A percentile compares a stretch with the other conserved stretches of the same genome.
phyloP scores from a whole-genome alignment of 2,113 vertebrate species.

The Chaetura pelagica region DNA sequence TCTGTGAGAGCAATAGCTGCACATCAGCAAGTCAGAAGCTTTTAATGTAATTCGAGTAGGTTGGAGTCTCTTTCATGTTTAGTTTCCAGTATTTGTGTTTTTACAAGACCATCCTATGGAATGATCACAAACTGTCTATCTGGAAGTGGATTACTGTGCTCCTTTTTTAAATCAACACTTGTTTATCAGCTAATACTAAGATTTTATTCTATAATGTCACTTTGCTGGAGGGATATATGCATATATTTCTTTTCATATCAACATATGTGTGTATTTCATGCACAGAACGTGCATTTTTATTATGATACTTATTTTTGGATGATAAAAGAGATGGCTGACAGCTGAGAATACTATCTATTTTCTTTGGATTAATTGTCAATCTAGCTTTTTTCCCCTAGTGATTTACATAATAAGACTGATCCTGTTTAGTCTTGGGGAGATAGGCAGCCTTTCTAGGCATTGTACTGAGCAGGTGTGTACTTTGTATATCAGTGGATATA shows the following conservation, averaged over 20 bases:
- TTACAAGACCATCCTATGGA: conserved; percentile 15
- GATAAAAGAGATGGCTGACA: conserved; percentile 20
- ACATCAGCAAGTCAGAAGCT: neutral
- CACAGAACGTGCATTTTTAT: neutral
- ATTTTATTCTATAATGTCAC: conserved; percentile 26
- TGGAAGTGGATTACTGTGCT: conserved; percentile 18
- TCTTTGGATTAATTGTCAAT: conserved; percentile 37
- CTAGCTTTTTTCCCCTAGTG: neutral
- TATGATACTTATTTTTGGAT: neutral
- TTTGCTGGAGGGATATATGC: neutral
- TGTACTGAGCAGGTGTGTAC: fast-evolving
- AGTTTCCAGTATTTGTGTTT: conserved; percentile 39
- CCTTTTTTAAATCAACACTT: neutral
- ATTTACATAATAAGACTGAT: neutral
- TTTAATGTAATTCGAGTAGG: conserved; percentile 12
- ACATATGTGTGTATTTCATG: neutral
- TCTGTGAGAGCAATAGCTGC: neutral
- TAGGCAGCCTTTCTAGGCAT: neutral
- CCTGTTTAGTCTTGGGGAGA: neutral
- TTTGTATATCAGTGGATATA: neutral
- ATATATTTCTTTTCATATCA: conserved; percentile 17
- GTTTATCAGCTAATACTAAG: neutral
- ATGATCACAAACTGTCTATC: conserved; percentile 31
- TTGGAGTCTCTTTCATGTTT: conserved; percentile 44
- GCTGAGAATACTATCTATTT: neutral